A percentile compares a stretch with the other conserved stretches of the same genome.
These are phyloP conservation scores for Sinonovacula constricta DNA, from an alignment of 1,140 invertebrate species.

Conservation along the genomic window DNA sequence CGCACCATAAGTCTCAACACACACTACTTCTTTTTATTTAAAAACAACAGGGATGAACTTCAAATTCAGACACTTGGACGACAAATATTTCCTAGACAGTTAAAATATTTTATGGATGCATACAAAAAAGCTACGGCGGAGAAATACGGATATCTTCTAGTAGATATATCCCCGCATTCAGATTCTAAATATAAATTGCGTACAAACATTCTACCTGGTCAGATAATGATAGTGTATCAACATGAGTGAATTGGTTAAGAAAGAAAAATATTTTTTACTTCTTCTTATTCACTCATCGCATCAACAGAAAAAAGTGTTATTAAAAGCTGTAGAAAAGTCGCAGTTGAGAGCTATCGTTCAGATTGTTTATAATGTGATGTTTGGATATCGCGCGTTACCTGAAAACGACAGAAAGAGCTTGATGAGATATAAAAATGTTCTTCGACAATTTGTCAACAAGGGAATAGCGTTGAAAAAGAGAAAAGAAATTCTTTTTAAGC, in stretches of 20 bases:
- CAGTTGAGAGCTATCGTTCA: slow-evolving; percentile 6
- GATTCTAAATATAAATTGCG: slow-evolving; percentile 29
- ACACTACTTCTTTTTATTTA: slow-evolving; percentile 35
- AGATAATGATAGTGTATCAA: slow-evolving; percentile 23
- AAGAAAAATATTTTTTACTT: slow-evolving; percentile 9
- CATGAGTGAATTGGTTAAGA: slow-evolving; percentile 17
- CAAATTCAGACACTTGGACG: slow-evolving; percentile 27
- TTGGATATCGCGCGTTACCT: not conserved
- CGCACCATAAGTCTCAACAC: slow-evolving; percentile 14
- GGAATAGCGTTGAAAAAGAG: not conserved
- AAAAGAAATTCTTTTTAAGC: not conserved
- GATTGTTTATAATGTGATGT: slow-evolving; percentile 10
- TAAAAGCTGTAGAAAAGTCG: not conserved
- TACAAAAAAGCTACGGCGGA: slow-evolving; percentile 30
- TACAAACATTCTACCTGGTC: slow-evolving; percentile 33
- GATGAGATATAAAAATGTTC: not conserved
- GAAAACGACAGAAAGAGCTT: slow-evolving; percentile 7
- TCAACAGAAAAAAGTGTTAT: not conserved
- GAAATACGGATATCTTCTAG: slow-evolving; percentile 23
- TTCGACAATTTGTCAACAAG: slow-evolving; percentile 16
- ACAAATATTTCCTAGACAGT: slow-evolving; percentile 21
- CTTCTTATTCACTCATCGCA: not conserved
- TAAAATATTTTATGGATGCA: slow-evolving; percentile 41
- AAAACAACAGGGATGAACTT: slow-evolving; percentile 25
- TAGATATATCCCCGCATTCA: slow-evolving; percentile 24